phyloP scores from a whole-genome alignment of 2,888 invertebrate species.

The Nomada fabriciana region DNA sequence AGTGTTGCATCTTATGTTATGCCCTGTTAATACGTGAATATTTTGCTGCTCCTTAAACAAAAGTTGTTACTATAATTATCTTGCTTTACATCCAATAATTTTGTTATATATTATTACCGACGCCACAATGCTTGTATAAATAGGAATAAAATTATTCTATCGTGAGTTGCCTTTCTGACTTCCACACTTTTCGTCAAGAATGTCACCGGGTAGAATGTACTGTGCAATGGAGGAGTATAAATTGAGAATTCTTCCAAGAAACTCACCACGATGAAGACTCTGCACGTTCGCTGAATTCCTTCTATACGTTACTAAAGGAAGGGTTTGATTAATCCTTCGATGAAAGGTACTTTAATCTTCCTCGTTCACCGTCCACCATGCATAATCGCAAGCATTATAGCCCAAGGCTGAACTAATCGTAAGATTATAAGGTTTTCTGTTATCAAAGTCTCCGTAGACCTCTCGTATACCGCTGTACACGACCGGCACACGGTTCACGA shows the following conservation, averaged over 20 bases:
- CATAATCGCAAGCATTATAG: slow-evolving; percentile 1
- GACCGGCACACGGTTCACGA: slow-evolving; percentile 2
- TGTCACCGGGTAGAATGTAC: no score
- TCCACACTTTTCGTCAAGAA: no score
- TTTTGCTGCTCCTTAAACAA: no score
- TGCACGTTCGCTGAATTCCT: background rate
- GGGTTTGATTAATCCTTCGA: slow-evolving; percentile 4
- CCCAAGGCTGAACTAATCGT: background rate
- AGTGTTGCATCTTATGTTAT: no score
- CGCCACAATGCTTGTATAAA: no score
- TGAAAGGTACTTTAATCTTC: background rate
- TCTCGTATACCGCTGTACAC: background rate
- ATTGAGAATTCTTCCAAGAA: background rate
- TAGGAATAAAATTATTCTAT: no score
- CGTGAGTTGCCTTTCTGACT: no score
- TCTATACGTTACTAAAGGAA: background rate
- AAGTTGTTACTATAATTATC: no score
- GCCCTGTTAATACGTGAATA: no score
- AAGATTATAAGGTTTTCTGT: background rate
- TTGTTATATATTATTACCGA: no score
- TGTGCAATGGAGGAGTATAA: no score
- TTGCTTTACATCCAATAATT: no score
- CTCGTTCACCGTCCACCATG: background rate
- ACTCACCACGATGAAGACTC: background rate
- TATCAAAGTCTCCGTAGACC: background rate